Conservation (phyloP, 2,797 vertebrate species). For the Choloepus didactylus region DNA sequence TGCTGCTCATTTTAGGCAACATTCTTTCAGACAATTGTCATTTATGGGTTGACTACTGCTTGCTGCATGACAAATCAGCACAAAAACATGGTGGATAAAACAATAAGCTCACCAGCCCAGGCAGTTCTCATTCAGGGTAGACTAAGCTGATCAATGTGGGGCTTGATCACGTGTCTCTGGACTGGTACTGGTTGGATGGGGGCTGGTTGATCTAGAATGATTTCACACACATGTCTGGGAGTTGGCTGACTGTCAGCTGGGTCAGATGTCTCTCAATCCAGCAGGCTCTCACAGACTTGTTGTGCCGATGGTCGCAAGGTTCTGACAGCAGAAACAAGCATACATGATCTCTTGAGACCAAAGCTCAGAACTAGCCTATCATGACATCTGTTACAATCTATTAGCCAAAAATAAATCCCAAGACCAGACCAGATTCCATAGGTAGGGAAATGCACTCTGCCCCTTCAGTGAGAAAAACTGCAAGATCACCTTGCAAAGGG, state of each 20-base stretch:
- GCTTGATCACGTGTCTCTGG: background rate
- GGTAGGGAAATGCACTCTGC: background rate
- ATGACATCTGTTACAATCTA: background rate
- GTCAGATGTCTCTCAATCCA: slow-evolving; percentile 20
- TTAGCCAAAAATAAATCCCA: slow-evolving; percentile 16
- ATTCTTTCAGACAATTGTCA: slow-evolving; percentile 23
- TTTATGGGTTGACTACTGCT: slow-evolving; percentile 13
- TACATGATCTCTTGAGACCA: slow-evolving; percentile 19
- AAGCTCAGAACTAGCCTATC: background rate
- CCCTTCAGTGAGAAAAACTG: slow-evolving; percentile 22
- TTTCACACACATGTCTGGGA: slow-evolving; percentile 13
- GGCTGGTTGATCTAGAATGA: background rate
- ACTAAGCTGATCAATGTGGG: background rate
- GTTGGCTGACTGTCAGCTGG: slow-evolving; percentile 13
- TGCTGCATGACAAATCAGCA: background rate
- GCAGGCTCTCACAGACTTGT: slow-evolving; percentile 11
- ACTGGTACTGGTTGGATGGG: background rate
- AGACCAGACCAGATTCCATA: background rate
- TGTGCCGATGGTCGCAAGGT: background rate
- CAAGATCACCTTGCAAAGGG: background rate
- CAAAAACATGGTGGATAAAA: slow-evolving; percentile 16
- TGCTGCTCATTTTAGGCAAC: slow-evolving; percentile 57
- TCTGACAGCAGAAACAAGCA: background rate
- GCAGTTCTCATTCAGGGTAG: background rate
- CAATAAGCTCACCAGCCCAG: background rate